Evolutionary conservation across 2,113 vertebrate genomes (phyloP), one percentile per base, ranked within the genome.

Genomic region (Bettongia penicillata): DNA sequence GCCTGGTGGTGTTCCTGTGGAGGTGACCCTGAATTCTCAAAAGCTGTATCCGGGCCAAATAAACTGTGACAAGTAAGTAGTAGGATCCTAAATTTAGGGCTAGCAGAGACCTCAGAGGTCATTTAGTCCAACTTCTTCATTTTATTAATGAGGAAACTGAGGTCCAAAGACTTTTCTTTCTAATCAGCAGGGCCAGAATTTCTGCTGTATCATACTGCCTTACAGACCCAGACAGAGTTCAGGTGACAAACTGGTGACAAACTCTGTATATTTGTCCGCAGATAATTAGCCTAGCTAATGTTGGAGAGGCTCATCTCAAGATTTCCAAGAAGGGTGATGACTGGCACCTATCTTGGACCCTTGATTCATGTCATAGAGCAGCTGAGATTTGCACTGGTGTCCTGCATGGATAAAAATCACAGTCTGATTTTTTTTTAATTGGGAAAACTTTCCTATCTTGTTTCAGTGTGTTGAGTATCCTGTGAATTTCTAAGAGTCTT

Each of bases 371-470:
- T n/a, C 31, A 68, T 68, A 16, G 31, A n/a, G 16, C n/a, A 43
- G 19, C 43, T 84, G n/a, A 22, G 68, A 8, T 84, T 84, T 84
- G 0, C 2, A 43, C n/a, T 9, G 31, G 61, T 77, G 61, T 77
- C 12, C 8, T 77, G 14, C 31, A 19, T 77, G 0, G 3, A 14
- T 37, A 77, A 43, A 48, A 84, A 84, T 84, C 16, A 84, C 6
- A 43, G 37, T 19, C 5, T n/a, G n/a, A 84, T 22, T 84, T 43
- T 31, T 61, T 84, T 43, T 84, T 77, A 84, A 43, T 43, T 43
- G 25, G 94, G 11, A 25, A 53, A 51, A 95, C 48, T 92, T 96
- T 96, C 93, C 94, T 91, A 95, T 43, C 55, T 94, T 31, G 16
- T 91, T 93, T 97, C 93, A 26, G 24, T 94, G 57, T 37, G 51